Conservation (phyloP, 2,888 invertebrate genomes). For the Oxyteleia sp. region DNA sequence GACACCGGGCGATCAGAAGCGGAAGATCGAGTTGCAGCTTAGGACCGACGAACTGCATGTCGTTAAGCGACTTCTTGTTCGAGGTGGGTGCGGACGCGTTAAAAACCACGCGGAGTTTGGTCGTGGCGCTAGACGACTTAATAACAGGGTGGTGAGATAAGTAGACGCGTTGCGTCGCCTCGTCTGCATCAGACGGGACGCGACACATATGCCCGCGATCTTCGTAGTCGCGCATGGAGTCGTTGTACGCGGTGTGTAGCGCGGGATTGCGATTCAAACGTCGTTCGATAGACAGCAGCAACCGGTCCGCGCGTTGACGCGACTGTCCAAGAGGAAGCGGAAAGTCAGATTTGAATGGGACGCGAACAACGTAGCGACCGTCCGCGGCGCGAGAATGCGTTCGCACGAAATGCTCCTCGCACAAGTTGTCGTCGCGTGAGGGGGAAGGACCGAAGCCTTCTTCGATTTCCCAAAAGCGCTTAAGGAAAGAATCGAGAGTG, state of each 20-base stretch:
- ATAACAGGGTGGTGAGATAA: too few relatives aligned
- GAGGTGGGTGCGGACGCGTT: too few relatives aligned
- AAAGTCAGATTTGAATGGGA: too few relatives aligned
- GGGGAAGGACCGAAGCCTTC: neutral
- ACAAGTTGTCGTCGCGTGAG: neutral
- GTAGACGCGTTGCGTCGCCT: too few relatives aligned
- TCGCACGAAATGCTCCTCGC: neutral
- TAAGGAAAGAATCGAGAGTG: neutral
- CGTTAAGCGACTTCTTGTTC: too few relatives aligned
- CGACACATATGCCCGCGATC: neutral
- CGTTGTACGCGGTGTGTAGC: neutral
- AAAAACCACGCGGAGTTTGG: too few relatives aligned
- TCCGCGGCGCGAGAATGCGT: slow-evolving; percentile 17
- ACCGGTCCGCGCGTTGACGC: too few relatives aligned
- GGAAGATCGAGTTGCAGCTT: neutral
- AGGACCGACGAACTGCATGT: neutral
- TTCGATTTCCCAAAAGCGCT: slow-evolving; percentile 22
- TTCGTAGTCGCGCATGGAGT: neutral
- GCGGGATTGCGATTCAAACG: neutral
- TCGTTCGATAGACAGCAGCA: too few relatives aligned
- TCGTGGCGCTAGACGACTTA: too few relatives aligned
- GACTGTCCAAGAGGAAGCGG: too few relatives aligned
- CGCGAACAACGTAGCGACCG: neutral
- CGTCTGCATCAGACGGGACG: neutral
- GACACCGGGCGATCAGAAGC: too few relatives aligned